These are phyloP conservation scores for Holotrichia oblita DNA, from an alignment of 1,140 invertebrate genomes.

Conservation along the genomic window DNA sequence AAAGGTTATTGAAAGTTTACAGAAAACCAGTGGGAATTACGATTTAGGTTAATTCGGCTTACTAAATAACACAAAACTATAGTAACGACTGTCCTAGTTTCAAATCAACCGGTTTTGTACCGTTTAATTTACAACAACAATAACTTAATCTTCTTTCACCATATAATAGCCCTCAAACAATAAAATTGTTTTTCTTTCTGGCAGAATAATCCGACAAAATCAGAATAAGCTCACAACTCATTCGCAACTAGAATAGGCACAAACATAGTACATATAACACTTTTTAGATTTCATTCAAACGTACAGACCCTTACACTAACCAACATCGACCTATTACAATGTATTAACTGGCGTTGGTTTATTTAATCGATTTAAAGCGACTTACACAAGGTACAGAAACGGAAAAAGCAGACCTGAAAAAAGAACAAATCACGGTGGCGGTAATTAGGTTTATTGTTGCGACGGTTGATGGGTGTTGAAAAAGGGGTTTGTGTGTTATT, in stretches of 20 bases:
- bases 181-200: conserved; percentile 10
- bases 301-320: neutral
- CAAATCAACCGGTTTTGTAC: too few relatives aligned
- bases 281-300: neutral
- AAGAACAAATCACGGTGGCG: conserved; percentile 15
- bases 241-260: too few relatives aligned
- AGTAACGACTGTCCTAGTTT: too few relatives aligned
- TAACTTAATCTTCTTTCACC: neutral
- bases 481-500: conserved; percentile 9
- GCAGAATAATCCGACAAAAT: neutral
- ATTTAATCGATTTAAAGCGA: conserved; percentile 10
- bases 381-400: neutral
- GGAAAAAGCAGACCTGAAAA: neutral
- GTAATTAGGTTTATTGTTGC: conserved; percentile 30
- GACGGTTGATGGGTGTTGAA: conserved; percentile 19
- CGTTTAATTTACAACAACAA: too few relatives aligned
- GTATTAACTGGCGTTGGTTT: neutral
- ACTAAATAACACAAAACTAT: too few relatives aligned
- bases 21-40: too few relatives aligned
- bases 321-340: neutral
- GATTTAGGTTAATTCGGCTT: too few relatives aligned
- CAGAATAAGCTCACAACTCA: conserved; percentile 19
- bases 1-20: too few relatives aligned
- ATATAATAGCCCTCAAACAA: neutral
- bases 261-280: neutral